phyloP scores from a whole-genome alignment of 2,888 invertebrate genomes.

The Pheosia tremula region DNA sequence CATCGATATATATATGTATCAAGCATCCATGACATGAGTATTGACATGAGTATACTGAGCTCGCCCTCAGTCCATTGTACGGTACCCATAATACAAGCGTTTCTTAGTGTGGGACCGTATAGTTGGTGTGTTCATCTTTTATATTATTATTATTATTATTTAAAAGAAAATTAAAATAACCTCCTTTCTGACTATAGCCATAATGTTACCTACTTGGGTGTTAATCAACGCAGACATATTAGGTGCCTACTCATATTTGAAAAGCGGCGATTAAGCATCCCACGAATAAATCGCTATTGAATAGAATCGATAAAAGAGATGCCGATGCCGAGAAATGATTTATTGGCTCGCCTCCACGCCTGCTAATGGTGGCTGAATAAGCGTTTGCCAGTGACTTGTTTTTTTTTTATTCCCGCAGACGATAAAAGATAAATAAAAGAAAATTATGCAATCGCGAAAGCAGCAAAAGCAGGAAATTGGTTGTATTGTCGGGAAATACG shows the following conservation, averaged over 20 bases:
- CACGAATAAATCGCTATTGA: constrained; percentile 69
- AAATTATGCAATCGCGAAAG: constrained; percentile 51
- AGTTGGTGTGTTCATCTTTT: too few species aligned
- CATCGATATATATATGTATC: too few species aligned
- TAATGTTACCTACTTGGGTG: constrained; percentile 17
- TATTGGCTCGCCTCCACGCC: constrained; percentile 68
- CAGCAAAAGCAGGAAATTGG: constrained; percentile 37
- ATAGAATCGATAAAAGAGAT: constrained; percentile 72
- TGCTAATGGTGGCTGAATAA: constrained; percentile 57
- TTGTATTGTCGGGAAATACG: constrained; percentile 35
- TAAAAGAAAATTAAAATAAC: too few species aligned
- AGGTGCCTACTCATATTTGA: constrained; percentile 56
- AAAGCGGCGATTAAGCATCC: constrained; percentile 59
- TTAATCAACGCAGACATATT: constrained; percentile 50
- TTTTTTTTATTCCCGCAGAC: constrained; percentile 50
- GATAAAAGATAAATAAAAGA: constrained; percentile 47
- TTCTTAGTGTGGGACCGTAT: too few species aligned
- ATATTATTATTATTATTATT: too few species aligned
- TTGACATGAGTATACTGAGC: too few species aligned
- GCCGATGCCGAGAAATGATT: constrained; percentile 74
- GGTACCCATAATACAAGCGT: too few species aligned
- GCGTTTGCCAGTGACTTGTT: constrained; percentile 46
- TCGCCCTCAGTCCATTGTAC: too few species aligned
- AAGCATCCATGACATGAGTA: too few species aligned
- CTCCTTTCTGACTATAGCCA: too few species aligned